Evolutionary conservation across 2,797 vertebrate genomes (phyloP).

Genomic region (Notamacropus eugenii): DNA sequence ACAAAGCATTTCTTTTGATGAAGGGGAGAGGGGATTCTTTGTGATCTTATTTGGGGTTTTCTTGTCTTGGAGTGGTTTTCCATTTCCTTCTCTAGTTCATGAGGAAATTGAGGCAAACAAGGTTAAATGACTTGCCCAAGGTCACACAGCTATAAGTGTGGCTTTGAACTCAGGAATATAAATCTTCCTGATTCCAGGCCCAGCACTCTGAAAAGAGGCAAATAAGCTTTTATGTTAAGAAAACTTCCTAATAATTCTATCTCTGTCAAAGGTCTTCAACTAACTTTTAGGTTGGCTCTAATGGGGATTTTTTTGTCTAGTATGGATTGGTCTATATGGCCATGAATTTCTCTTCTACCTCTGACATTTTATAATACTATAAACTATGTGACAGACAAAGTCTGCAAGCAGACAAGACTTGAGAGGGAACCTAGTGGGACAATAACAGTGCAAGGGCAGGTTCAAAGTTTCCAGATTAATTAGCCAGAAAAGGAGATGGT

Average conservation of each 20-base stretch:
- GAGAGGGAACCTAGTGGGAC: background rate
- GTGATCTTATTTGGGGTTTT: too few species aligned
- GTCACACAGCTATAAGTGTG: too few species aligned
- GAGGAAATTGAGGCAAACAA: too few species aligned
- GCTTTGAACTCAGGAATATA: background rate
- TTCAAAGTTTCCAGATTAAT: background rate
- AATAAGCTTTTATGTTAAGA: background rate
- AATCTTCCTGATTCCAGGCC: background rate
- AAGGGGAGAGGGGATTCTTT: too few species aligned
- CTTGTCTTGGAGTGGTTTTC: too few species aligned
- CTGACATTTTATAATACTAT: background rate
- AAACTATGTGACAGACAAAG: background rate
- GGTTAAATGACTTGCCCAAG: too few species aligned
- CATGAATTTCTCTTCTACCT: background rate
- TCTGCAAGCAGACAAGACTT: background rate
- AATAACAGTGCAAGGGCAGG: background rate
- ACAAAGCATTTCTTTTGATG: too few species aligned
- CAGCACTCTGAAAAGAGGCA: background rate
- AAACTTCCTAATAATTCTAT: background rate
- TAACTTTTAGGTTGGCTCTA: background rate
- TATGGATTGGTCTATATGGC: background rate
- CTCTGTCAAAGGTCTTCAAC: background rate
- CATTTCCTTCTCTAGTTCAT: too few species aligned
- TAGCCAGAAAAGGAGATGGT: background rate
- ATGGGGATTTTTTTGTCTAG: too few species aligned